A percentile compares a stretch with the other conserved stretches of the same genome.
Evolutionary conservation across 2,888 invertebrate genomes (phyloP).

Genomic region (Zelleria hepariella): DNA sequence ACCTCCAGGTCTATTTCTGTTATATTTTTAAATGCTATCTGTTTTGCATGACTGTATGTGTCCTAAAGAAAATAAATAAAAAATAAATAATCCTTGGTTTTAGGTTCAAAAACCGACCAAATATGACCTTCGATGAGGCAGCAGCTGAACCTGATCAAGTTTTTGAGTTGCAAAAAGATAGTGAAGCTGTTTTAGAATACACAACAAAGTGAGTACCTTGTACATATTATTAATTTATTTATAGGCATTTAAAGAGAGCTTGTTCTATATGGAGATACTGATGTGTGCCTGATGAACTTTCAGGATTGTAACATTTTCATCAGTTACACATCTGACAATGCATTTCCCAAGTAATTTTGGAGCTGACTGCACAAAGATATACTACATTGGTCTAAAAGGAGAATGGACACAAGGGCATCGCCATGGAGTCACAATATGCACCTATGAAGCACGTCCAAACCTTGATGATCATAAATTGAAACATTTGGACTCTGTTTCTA

Average conservation of each 20-base stretch:
- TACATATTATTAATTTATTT: constrained; percentile 6
- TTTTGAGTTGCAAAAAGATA: constrained; percentile 87
- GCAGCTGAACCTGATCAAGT: constrained; percentile 84
- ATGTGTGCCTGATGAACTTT: constrained; percentile 26
- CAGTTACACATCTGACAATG: constrained; percentile 88
- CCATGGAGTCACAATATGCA: constrained; percentile 93
- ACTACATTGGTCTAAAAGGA: constrained; percentile 95
- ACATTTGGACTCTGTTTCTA: constrained; percentile 73
- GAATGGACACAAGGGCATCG: constrained; percentile 88
- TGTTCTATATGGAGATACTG: constrained; percentile 8
- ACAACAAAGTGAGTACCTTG: constrained; percentile 81
- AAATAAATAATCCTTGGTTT: constrained; percentile 18
- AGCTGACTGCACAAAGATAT: constrained; percentile 85
- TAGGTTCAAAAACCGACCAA: constrained; percentile 93
- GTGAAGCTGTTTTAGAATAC: constrained; percentile 87
- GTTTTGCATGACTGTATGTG: too few species aligned
- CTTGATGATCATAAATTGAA: constrained; percentile 86
- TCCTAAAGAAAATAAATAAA: too few species aligned
- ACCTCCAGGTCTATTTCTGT: too few species aligned
- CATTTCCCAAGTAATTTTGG: constrained; percentile 94
- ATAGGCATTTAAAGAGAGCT: background rate
- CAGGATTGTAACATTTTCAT: constrained; percentile 93
- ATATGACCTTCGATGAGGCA: constrained; percentile 95
- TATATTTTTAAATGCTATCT: too few species aligned
- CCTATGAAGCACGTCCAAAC: constrained; percentile 90